phyloP scores from a whole-genome alignment of 2,888 invertebrate genomes.

The Endomychus coccineus region DNA sequence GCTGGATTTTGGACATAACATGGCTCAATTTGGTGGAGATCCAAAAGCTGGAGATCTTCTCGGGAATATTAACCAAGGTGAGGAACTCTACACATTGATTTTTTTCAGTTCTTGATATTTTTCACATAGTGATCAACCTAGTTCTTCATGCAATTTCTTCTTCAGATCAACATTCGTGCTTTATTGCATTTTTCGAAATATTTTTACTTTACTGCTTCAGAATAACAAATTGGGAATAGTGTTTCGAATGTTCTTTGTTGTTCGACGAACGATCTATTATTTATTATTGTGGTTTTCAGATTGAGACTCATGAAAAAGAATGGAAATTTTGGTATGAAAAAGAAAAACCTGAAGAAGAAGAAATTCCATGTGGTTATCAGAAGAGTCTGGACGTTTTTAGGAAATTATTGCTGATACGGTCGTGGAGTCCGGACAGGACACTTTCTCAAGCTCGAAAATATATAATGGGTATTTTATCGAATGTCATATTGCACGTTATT shows the following conservation, averaged over 20 bases:
- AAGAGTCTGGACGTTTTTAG: slow-evolving; percentile 80
- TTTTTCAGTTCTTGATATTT: too few relatives aligned
- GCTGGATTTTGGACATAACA: slow-evolving; percentile 92
- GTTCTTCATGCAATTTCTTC: too few relatives aligned
- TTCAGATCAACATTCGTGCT: too few relatives aligned
- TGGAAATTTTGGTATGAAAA: slow-evolving; percentile 90
- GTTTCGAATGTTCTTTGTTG: too few relatives aligned
- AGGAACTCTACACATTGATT: too few relatives aligned
- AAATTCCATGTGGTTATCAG: slow-evolving; percentile 84
- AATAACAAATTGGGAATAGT: too few relatives aligned
- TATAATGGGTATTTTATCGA: slow-evolving; percentile 81
- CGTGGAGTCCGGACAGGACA: slow-evolving; percentile 93
- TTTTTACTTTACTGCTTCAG: too few relatives aligned
- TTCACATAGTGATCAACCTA: too few relatives aligned
- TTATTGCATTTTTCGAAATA: background rate
- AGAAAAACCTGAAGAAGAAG: slow-evolving; percentile 86
- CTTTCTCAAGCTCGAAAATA: slow-evolving; percentile 89
- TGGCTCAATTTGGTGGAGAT: slow-evolving; percentile 95
- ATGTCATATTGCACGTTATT: too few relatives aligned
- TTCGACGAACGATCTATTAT: too few relatives aligned
- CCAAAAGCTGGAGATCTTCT: slow-evolving; percentile 73
- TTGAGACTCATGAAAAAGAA: slow-evolving; percentile 77
- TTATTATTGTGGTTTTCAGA: slow-evolving; percentile 46
- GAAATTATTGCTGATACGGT: slow-evolving; percentile 76
- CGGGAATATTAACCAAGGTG: slow-evolving; percentile 70